Conservation (phyloP, 2,888 invertebrate genomes). For the Drosophila seclusa region DNA sequence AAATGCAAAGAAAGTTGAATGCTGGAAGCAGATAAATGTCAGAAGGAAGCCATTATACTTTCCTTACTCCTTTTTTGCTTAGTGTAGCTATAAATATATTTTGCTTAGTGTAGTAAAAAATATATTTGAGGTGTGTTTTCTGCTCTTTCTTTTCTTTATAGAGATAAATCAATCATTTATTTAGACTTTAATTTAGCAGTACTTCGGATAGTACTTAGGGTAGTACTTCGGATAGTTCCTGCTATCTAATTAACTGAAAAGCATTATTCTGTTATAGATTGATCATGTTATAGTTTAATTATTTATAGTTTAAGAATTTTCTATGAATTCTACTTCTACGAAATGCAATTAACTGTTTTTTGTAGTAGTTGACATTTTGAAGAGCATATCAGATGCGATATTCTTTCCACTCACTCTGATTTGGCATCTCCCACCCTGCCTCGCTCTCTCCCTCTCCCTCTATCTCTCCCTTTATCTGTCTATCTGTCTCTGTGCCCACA, state of each 20-base stretch:
- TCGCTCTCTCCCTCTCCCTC: neutral
- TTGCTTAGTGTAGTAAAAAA: neutral
- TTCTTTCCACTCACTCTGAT: neutral
- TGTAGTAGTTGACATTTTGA: neutral
- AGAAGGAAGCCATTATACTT: neutral
- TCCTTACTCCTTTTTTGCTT: neutral
- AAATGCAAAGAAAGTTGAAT: slow-evolving; percentile 24
- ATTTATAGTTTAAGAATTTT: neutral
- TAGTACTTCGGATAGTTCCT: neutral
- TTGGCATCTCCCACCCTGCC: neutral
- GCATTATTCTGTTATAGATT: neutral
- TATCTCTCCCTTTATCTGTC: neutral
- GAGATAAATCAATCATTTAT: neutral
- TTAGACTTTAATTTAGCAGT: neutral
- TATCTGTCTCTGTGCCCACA: slow-evolving; percentile 1
- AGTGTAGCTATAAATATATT: neutral
- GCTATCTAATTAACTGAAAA: too few relatives aligned
- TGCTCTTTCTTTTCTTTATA: neutral
- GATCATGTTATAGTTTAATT: neutral
- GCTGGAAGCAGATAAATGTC: slow-evolving; percentile 20
- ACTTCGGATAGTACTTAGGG: too few relatives aligned
- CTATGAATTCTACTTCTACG: neutral
- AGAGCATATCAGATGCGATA: slow-evolving; percentile 7
- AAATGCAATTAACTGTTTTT: neutral
- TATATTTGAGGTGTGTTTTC: neutral